Percentiles rank a stretch among this genome's conserved stretches.
These are phyloP conservation scores for Thereuonema tuberculata DNA, from an alignment of 1,140 invertebrate genomes.

Conservation along the genomic window DNA sequence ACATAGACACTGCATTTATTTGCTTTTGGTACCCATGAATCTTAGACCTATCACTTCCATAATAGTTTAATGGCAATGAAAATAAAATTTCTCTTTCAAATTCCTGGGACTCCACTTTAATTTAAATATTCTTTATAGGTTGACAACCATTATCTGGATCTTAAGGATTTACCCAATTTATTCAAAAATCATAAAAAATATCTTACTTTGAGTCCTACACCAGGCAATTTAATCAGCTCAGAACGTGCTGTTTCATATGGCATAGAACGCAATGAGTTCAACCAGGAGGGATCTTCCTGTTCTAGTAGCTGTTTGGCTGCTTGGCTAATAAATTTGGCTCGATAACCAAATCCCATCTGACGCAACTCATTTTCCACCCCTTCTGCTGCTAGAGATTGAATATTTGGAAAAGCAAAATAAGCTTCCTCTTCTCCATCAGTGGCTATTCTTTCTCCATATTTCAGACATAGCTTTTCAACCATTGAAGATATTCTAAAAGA, in stretches of 20 bases:
- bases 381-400: slow-evolving; percentile 44
- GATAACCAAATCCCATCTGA: slow-evolving; percentile 52
- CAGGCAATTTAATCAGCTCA: slow-evolving; percentile 59
- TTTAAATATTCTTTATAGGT: too few relatives aligned
- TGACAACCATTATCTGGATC: too few relatives aligned
- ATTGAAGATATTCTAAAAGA: slow-evolving; percentile 63
- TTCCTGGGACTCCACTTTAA: too few relatives aligned
- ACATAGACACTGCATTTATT: too few relatives aligned
- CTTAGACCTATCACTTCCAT: too few relatives aligned
- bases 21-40: too few relatives aligned
- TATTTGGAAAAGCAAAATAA: slow-evolving; percentile 68
- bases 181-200: too few relatives aligned
- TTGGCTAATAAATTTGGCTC: slow-evolving; percentile 69
- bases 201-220: slow-evolving; percentile 78
- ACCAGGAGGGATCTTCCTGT: slow-evolving; percentile 54
- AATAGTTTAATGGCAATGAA: too few relatives aligned
- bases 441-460: slow-evolving; percentile 65
- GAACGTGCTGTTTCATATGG: slow-evolving; percentile 56
- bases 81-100: too few relatives aligned
- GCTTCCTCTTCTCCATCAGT: slow-evolving; percentile 42
- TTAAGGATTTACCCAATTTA: too few relatives aligned
- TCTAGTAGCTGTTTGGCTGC: slow-evolving; percentile 50
- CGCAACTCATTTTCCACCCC: slow-evolving; percentile 54
- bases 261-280: slow-evolving; percentile 47
- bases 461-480: slow-evolving; percentile 74